phyloP scores from a whole-genome alignment of 2,113 vertebrate species.

The Tringa solitaria region DNA sequence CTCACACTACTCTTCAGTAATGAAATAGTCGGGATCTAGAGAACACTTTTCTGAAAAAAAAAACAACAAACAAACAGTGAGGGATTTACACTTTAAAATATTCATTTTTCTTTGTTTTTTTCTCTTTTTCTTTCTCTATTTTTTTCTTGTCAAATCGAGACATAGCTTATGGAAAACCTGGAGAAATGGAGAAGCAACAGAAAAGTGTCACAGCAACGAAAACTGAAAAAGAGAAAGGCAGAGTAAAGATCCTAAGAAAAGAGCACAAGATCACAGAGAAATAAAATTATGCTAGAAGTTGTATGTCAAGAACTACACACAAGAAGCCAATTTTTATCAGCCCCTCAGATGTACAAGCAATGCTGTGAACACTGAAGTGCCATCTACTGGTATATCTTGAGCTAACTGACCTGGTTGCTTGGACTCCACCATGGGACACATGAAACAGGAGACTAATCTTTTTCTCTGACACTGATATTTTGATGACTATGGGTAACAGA shows the following conservation, averaged over 20 bases:
- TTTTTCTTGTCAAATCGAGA: background rate
- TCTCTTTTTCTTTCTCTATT: background rate
- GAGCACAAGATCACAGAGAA: background rate
- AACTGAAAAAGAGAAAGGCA: background rate
- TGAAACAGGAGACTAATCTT: background rate
- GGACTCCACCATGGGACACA: background rate
- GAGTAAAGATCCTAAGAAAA: background rate
- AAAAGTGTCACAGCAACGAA: background rate
- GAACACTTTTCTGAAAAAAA: background rate
- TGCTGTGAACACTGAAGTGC: background rate
- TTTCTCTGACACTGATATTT: background rate
- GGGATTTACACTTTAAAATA: background rate
- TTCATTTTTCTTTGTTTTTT: background rate
- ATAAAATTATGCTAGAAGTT: background rate
- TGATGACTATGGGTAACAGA: background rate
- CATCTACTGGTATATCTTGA: slow-evolving; percentile 22
- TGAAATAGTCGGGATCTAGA: background rate
- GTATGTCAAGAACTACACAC: background rate
- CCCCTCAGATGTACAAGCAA: background rate
- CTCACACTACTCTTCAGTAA: background rate
- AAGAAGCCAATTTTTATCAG: background rate
- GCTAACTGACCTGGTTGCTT: background rate
- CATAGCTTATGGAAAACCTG: background rate
- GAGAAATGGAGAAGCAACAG: background rate
- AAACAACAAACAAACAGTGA: background rate